A percentile compares a stretch with the other conserved stretches of the same genome.
Conservation (phyloP, 2,888 invertebrate genomes). For the Amiota mariae region DNA sequence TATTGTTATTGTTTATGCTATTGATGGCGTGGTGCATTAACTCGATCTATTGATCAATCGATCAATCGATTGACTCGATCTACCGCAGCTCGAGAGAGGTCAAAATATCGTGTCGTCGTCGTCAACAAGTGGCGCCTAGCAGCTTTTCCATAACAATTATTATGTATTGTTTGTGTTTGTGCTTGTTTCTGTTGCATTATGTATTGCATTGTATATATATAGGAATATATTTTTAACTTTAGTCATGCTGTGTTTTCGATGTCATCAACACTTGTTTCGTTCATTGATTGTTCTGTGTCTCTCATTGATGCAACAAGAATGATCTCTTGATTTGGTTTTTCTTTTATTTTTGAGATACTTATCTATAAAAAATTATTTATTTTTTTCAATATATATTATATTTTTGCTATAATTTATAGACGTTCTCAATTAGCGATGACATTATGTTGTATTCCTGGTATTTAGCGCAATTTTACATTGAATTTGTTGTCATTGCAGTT, state of each 20-base stretch:
- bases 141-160: too few species aligned
- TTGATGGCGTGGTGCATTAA: constrained; percentile 12
- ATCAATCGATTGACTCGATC: constrained; percentile 24
- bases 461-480: constrained; percentile 18
- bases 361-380: background rate
- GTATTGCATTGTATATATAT: too few species aligned
- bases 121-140: constrained; percentile 11
- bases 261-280: too few species aligned
- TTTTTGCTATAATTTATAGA: background rate
- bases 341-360: background rate
- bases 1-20: background rate
- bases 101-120: background rate
- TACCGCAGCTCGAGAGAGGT: constrained; percentile 31
- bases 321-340: background rate
- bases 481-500: too few species aligned
- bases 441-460: constrained; percentile 13
- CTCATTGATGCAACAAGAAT: too few species aligned
- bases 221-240: too few species aligned
- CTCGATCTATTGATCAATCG: constrained; percentile 12
- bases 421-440: constrained; percentile 14
- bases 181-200: too few species aligned
- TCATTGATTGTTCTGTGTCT: too few species aligned
- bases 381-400: background rate
- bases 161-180: too few species aligned
- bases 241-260: too few species aligned